These are phyloP conservation scores for Cisticola juncidis DNA, from an alignment of 2,113 vertebrate genomes.

Conservation along the genomic window DNA sequence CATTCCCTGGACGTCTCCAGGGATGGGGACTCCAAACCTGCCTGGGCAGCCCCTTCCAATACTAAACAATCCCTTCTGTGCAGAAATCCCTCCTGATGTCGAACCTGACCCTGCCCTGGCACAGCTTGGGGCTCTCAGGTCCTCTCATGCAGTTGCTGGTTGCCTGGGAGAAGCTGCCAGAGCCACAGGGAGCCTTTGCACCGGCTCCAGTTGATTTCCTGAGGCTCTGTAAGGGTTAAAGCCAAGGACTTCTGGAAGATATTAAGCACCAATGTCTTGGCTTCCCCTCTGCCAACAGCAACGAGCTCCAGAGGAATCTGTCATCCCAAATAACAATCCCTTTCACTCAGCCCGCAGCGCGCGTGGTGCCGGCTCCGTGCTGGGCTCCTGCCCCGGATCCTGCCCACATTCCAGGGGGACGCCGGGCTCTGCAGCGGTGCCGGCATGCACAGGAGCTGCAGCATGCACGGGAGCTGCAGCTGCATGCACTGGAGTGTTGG, in stretches of 20 bases:
- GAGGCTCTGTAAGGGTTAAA: slow-evolving; percentile 19
- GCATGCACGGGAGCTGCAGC: neutral
- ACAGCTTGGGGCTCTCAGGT: neutral
- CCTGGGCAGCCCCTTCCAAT: neutral
- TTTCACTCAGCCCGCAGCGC: neutral
- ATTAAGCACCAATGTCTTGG: slow-evolving; percentile 39
- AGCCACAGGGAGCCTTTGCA: neutral
- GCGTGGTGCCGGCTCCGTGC: neutral
- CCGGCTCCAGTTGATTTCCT: rapidly evolving
- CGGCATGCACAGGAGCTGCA: neutral
- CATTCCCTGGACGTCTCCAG: neutral
- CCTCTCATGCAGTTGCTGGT: neutral
- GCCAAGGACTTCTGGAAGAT: slow-evolving; percentile 20
- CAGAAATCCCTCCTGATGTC: neutral
- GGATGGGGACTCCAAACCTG: neutral
- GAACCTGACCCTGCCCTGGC: neutral
- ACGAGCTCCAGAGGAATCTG: slow-evolving; percentile 46
- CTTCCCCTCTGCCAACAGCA: slow-evolving; percentile 38
- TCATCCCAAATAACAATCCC: neutral
- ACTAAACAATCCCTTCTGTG: neutral
- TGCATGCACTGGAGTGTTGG: too few relatives aligned
- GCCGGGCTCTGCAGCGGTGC: neutral
- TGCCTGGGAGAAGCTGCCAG: neutral
- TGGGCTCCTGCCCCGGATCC: neutral
- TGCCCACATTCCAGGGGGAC: neutral